A percentile compares a stretch with the other conserved stretches of the same genome.
These are phyloP conservation scores for Leptopterna dolabrata DNA, from an alignment of 2,888 invertebrate genomes.

Conservation along the genomic window DNA sequence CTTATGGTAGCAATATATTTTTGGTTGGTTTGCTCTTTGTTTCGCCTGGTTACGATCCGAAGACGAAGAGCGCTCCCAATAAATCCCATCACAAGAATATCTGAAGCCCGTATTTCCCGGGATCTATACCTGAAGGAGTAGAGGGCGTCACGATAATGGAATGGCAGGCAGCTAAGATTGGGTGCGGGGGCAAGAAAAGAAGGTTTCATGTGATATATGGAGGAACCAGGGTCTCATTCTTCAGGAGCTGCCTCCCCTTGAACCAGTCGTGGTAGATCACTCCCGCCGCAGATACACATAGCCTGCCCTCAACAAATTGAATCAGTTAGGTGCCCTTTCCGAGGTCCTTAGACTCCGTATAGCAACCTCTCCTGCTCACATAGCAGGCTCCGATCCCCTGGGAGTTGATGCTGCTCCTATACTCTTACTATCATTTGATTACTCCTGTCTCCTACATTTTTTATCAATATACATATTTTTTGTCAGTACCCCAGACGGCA, in stretches of 20 bases:
- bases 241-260: background rate
- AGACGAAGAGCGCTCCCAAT: background rate
- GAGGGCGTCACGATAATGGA: background rate
- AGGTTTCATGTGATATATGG: constrained; percentile 11
- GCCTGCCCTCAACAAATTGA: background rate
- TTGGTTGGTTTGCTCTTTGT: background rate
- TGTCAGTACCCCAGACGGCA: too few species aligned
- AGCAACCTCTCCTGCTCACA: background rate
- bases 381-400: background rate
- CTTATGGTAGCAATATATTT: too few species aligned
- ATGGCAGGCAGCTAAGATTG: background rate
- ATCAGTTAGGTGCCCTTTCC: background rate
- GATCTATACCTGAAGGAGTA: background rate
- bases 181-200: background rate
- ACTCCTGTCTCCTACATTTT: too few species aligned
- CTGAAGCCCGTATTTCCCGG: background rate
- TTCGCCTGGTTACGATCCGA: background rate
- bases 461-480: too few species aligned
- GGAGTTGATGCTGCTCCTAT: too few species aligned
- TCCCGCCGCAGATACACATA: background rate
- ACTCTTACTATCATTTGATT: too few species aligned
- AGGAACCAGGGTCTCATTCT: background rate
- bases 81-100: background rate
- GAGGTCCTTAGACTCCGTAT: background rate
- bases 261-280: background rate